These are phyloP conservation scores for Lycocorax pyrrhopterus DNA, from an alignment of 2,113 vertebrate genomes.

Conservation along the genomic window DNA sequence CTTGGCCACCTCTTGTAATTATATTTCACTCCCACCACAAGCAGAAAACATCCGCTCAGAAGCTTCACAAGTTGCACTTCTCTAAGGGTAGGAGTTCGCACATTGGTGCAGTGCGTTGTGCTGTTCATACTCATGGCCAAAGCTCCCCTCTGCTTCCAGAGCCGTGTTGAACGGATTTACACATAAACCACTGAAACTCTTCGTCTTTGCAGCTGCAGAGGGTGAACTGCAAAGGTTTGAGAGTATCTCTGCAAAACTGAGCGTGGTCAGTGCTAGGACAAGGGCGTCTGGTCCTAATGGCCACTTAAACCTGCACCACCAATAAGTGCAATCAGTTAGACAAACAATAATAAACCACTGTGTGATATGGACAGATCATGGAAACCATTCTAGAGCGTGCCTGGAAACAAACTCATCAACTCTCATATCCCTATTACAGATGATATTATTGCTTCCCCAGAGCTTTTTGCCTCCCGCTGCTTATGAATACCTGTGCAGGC, in stretches of 20 bases:
- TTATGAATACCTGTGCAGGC: not conserved
- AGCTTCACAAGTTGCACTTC: not conserved
- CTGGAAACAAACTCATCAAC: not conserved
- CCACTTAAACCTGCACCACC: not conserved
- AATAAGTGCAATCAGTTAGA: not conserved
- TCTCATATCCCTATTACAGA: not conserved
- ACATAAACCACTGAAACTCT: not conserved
- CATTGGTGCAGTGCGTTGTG: accelerated
- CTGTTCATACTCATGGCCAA: not conserved
- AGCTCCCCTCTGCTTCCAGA: not conserved
- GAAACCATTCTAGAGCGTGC: not conserved
- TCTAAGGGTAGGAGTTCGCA: not conserved
- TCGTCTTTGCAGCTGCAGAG: not conserved
- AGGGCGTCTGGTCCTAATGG: not conserved
- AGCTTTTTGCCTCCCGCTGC: not conserved
- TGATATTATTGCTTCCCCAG: not conserved
- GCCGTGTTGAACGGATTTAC: accelerated
- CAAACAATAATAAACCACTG: not conserved
- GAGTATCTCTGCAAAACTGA: accelerated
- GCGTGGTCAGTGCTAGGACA: not conserved
- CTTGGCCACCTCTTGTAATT: not conserved
- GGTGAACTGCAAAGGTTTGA: not conserved
- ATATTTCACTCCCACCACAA: not conserved
- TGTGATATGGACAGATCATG: not conserved
- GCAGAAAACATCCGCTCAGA: not conserved